Evolutionary conservation across 2,113 vertebrate species (phyloP).

Genomic region (Myotis davidii): DNA sequence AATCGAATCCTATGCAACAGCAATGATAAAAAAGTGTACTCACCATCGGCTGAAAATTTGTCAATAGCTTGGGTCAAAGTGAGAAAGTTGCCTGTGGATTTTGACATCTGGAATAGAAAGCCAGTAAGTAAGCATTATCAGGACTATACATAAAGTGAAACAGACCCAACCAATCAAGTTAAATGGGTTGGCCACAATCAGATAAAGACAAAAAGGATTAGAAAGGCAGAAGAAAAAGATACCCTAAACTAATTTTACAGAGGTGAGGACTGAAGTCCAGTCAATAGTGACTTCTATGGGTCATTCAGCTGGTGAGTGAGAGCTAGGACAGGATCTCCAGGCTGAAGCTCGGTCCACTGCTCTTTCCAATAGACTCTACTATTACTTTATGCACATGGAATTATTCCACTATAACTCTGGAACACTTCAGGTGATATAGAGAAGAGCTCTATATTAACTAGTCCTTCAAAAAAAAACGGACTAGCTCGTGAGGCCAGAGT

Average conservation of each 20-base stretch:
- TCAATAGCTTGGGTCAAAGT: conserved; percentile 92
- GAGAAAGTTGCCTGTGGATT: conserved; percentile 99
- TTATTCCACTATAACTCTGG: neutral
- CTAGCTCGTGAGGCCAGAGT: neutral
- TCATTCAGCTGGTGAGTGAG: neutral
- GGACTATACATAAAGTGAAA: neutral
- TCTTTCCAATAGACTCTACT: neutral
- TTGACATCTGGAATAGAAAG: conserved; percentile 93
- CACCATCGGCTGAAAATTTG: conserved; percentile 99
- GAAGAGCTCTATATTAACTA: neutral
- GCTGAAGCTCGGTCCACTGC: neutral
- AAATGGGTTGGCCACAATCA: neutral
- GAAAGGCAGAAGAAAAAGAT: neutral
- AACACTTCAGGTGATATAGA: neutral
- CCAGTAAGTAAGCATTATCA: neutral
- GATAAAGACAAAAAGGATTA: neutral
- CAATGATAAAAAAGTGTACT: conserved; percentile 58
- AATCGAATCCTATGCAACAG: neutral
- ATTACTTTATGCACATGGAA: neutral
- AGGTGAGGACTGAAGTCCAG: neutral
- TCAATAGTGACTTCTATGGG: neutral
- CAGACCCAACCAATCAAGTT: neutral
- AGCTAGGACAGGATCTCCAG: neutral
- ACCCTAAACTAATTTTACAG: neutral
- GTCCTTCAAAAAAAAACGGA: neutral